Percentiles rank a stretch among this genome's conserved stretches.
phyloP scores from a whole-genome alignment of 2,888 invertebrate species.

The Ormia ochracea region DNA sequence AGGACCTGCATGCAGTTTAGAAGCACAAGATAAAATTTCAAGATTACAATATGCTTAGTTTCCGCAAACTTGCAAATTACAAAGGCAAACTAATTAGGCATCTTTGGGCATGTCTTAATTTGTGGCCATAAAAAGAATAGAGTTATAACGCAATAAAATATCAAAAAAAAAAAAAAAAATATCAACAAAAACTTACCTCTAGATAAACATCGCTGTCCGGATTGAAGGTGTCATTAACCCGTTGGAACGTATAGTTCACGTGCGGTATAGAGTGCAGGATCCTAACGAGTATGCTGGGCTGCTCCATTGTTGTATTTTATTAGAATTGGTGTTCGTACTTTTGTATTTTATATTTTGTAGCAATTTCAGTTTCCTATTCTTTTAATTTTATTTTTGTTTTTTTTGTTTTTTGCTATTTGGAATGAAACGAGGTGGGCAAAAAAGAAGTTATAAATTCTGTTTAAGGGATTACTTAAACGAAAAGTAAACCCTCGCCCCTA shows the following conservation, averaged over 20 bases:
- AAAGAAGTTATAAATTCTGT: conserved; percentile 40
- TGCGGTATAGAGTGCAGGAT: conserved; percentile 94
- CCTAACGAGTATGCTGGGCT: conserved; percentile 89
- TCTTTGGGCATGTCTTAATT: conserved; percentile 24
- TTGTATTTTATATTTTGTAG: too few species aligned
- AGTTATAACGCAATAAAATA: too few species aligned
- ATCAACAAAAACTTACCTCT: conserved; percentile 81
- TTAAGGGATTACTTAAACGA: conserved; percentile 13
- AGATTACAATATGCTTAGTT: not conserved
- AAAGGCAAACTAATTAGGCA: not conserved
- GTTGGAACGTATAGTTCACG: conserved; percentile 91
- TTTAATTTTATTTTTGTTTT: conserved; percentile 25
- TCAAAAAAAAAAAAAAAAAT: not conserved
- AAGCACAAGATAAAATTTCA: not conserved
- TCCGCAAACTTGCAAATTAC: not conserved
- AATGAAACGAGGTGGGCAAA: conserved; percentile 50
- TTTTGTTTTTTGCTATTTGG: conserved; percentile 8
- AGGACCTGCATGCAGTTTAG: conserved; percentile 7
- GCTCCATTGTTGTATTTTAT: conserved; percentile 79
- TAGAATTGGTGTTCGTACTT: conserved; percentile 8
- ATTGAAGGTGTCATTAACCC: conserved; percentile 93
- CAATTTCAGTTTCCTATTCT: not conserved
- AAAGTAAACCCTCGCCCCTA: conserved; percentile 18
- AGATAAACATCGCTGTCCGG: conserved; percentile 92
- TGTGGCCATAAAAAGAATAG: not conserved